Evolutionary conservation across 2,113 vertebrate genomes (phyloP), one percentile per base, ranked within the genome.

Genomic region (Heterotis niloticus): DNA sequence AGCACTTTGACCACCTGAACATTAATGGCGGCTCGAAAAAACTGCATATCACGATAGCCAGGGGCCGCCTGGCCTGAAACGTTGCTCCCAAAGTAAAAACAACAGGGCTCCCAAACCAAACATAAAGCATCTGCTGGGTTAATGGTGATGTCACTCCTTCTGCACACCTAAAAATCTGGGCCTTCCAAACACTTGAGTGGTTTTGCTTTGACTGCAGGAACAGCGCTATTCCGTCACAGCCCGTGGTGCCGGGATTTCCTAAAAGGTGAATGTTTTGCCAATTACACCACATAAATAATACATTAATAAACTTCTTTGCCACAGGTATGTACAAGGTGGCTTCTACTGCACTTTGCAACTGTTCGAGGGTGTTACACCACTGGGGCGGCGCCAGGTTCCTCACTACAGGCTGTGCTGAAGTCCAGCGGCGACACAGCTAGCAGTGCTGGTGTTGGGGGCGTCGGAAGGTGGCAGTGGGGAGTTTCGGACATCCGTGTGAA

Each of bases 341-440:
- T 44, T 44, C 34, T 44, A 7, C 12, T 20, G n/a, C 64, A 65
- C n/a, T n/a, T n/a, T n/a, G n/a, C n/a, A n/a, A n/a, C n/a, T n/a
- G n/a, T n/a, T n/a, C n/a, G n/a, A n/a, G n/a, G 54, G 71, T 5
- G 54, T 72, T 28, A 74, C 54, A 24, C 12, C 54, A 74, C 17
- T 16, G 26, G 57, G 34, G 57, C 71, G n/a, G 5, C 5, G 10
- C 17, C 23, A 16, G 51, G 54, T 59, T 74, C 16, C 23, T 59
- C 71, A 74, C 71, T 23, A 74, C 56, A 74, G 52, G 26, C 51
- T 23, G 57, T 23, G 57, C 71, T 72, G 56, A 74, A 74, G 71
- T 44, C 7, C 34, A 44, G 7, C 34, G 34, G 34, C 57, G 54
- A 74, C 51, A 57, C 71, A 54, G n/a, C 14, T 74, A 14, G 52